These are phyloP conservation scores for Drosophila buzzatii DNA, from an alignment of 2,888 invertebrate genomes.

Conservation along the genomic window DNA sequence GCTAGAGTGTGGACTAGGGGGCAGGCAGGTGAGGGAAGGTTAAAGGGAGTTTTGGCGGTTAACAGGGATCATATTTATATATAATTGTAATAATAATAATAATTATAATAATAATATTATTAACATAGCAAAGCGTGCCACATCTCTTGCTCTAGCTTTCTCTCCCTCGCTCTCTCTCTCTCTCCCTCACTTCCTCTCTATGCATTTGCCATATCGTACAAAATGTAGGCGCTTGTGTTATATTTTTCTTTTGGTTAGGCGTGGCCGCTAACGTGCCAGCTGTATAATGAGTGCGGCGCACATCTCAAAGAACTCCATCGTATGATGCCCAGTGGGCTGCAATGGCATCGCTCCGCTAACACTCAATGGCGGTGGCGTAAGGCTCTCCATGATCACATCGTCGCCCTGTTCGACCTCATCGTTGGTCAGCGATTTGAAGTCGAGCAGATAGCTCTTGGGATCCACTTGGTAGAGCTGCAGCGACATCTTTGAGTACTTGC, in stretches of 20 bases:
- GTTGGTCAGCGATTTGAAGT: conserved; percentile 97
- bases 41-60: neutral
- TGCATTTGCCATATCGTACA: conserved; percentile 5
- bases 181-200: neutral
- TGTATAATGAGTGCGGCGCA: conserved; percentile 99
- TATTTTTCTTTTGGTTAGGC: conserved; percentile 27
- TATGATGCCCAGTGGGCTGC: conserved; percentile 92
- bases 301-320: conserved; percentile 99
- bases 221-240: neutral
- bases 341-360: conserved; percentile 80
- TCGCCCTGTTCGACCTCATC: conserved; percentile 88
- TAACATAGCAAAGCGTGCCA: conserved; percentile 11
- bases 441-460: conserved; percentile 97
- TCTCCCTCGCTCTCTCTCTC: neutral
- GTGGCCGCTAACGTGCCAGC: conserved; percentile 90
- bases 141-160: neutral
- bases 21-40: too few relatives aligned
- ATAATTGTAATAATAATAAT: neutral
- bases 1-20: neutral
- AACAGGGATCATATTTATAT: conserved; percentile 3
- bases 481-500: conserved; percentile 97
- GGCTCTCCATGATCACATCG: conserved; percentile 85
- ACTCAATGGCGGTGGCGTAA: conserved; percentile 84
- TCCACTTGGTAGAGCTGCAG: conserved; percentile 99
- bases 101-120: conserved; percentile 7